Conservation (phyloP, 2,888 invertebrate genomes). For the Netelia melanura region DNA sequence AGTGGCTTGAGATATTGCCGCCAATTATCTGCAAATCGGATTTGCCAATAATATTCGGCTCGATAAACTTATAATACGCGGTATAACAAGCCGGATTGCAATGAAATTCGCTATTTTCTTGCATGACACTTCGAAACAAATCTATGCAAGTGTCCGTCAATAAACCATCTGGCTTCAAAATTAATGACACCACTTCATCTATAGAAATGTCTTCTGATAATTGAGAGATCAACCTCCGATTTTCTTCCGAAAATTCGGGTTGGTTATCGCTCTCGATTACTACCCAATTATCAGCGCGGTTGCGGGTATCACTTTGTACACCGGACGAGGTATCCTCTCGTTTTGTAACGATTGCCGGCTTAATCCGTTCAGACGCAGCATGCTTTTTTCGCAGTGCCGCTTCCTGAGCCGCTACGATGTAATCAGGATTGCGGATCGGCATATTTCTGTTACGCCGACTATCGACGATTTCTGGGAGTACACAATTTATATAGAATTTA, state of each 20-base stretch:
- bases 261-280: conserved; percentile 10
- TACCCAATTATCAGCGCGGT: not conserved
- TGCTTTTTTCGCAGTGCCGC: too few relatives aligned
- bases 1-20: conserved; percentile 46
- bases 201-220: conserved; percentile 31
- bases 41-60: conserved; percentile 24
- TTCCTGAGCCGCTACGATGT: too few relatives aligned
- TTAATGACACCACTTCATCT: conserved; percentile 4
- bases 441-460: too few relatives aligned
- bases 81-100: conserved; percentile 27
- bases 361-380: too few relatives aligned
- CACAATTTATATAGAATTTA: too few relatives aligned
- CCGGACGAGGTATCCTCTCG: too few relatives aligned
- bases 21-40: conserved; percentile 59
- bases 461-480: too few relatives aligned
- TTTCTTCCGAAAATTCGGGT: not conserved
- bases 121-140: conserved; percentile 40
- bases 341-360: too few relatives aligned
- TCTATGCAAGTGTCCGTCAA: conserved; percentile 40
- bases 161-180: not conserved
- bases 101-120: conserved; percentile 14
- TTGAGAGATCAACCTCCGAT: conserved; percentile 17
- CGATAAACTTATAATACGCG: not conserved
- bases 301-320: too few relatives aligned
- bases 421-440: too few relatives aligned